Base-by-base conservation (phyloP, 2,888 invertebrate species). In the Hyles lineata region DNA sequence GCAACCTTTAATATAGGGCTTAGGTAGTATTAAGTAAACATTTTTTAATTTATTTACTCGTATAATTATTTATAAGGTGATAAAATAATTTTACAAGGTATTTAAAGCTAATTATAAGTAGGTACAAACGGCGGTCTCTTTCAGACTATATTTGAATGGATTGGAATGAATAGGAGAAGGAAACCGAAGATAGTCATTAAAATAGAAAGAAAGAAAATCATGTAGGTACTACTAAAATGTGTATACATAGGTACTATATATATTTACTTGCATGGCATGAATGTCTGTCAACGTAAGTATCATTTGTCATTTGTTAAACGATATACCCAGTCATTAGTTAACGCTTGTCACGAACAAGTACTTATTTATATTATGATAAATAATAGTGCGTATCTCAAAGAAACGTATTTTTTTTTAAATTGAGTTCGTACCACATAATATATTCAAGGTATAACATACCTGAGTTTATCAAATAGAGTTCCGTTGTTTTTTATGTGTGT, bases 351-450 rank as follows among this genome's bases (percentile, higher is more conserved):
- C 17, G 60, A 61, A 17, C 25, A 25, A 29, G 17, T 61, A 25
- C 5, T 61, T 61, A 25, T 61, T 61, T 25, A 29, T 61, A 29
- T 72, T 74, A 71, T 73, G 23, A 35, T 72, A 19, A 17, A 52
- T 52, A 15, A 52, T 52, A 55, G 55, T 55, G 55, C 55, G 55
- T 55, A 55, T 55, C n/a, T 55, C 15, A n/a, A n/a, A 55, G n/a
- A 55, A 19, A 55, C n/a, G 55, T n/a, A n/a, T n/a, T n/a, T n/a
- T n/a, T n/a, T 55, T 55, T 55, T 55, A n/a, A 55, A 55, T n/a
- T 55, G 55, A 19, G 19, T 55, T 55, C n/a, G 17, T n/a, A 55
- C 55, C n/a, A n/a, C 43, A 2, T 11, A 35, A 35, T 52, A 17
- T 19, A 11, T 55, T 55, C 55, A 55, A n/a, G 11, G 43, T 43